These are phyloP conservation scores for Arge pagana DNA, from an alignment of 2,888 invertebrate species.

Conservation along the genomic window DNA sequence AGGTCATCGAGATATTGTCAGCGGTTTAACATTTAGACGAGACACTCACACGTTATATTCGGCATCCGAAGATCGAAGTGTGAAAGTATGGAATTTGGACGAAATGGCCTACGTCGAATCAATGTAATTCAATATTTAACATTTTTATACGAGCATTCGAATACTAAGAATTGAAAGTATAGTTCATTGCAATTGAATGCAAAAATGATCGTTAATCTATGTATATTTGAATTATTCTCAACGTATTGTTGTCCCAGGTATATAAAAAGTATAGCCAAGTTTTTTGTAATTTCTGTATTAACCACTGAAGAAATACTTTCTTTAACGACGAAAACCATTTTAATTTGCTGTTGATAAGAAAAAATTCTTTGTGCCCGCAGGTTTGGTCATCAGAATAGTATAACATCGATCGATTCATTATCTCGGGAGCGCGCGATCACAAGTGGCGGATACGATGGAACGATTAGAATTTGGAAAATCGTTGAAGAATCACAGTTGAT, in stretches of 20 bases:
- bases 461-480: slow-evolving; percentile 94
- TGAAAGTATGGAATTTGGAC: slow-evolving; percentile 95
- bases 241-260: neutral
- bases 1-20: slow-evolving; percentile 76
- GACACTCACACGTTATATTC: slow-evolving; percentile 86
- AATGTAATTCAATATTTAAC: slow-evolving; percentile 65
- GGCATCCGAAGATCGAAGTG: slow-evolving; percentile 75
- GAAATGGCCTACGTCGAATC: slow-evolving; percentile 97
- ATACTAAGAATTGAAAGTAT: no score
- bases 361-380: slow-evolving; percentile 33
- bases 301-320: neutral
- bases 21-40: slow-evolving; percentile 82
- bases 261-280: neutral
- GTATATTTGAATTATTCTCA: no score
- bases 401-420: slow-evolving; percentile 87
- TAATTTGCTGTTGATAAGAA: neutral
- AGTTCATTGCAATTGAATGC: no score
- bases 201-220: no score
- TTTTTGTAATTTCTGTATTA: neutral
- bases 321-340: neutral
- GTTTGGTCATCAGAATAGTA: slow-evolving; percentile 88
- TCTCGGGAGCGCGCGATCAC: slow-evolving; percentile 85
- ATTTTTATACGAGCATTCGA: no score
- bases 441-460: slow-evolving; percentile 85
- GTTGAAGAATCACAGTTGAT: slow-evolving; percentile 96